Evolutionary conservation across 2,888 invertebrate genomes (phyloP).

Genomic region (Cepaea hortensis): DNA sequence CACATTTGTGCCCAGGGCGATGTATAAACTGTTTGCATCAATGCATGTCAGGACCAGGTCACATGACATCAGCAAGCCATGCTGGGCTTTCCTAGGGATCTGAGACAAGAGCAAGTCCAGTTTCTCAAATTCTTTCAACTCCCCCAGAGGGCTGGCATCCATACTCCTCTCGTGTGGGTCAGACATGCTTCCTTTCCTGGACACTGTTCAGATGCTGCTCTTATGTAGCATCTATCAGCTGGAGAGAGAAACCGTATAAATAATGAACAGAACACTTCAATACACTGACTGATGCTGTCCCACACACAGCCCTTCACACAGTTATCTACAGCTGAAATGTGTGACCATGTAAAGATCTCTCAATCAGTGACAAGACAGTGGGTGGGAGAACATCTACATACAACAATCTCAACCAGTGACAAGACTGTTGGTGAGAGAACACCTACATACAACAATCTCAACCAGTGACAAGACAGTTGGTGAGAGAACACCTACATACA

Average conservation of each 20-base stretch:
- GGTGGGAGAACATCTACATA: too few species aligned
- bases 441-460: too few species aligned
- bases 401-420: too few species aligned
- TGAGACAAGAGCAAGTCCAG: slow-evolving; percentile 64
- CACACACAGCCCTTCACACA: background rate
- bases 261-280: background rate
- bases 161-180: background rate
- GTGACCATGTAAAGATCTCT: background rate
- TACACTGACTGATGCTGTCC: background rate
- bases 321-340: too few species aligned
- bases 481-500: too few species aligned
- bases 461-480: too few species aligned
- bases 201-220: background rate
- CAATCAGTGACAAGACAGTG: background rate
- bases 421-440: too few species aligned
- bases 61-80: slow-evolving; percentile 64
- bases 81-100: slow-evolving; percentile 69
- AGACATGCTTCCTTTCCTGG: background rate
- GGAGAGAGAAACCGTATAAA: background rate
- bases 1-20: slow-evolving; percentile 89
- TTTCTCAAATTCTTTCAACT: slow-evolving; percentile 58
- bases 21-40: slow-evolving; percentile 87
- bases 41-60: slow-evolving; percentile 82
- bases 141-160: background rate
- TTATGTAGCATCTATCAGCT: background rate